Evolutionary conservation across 1,140 invertebrate species (phyloP).

Genomic region (Musca domestica): DNA sequence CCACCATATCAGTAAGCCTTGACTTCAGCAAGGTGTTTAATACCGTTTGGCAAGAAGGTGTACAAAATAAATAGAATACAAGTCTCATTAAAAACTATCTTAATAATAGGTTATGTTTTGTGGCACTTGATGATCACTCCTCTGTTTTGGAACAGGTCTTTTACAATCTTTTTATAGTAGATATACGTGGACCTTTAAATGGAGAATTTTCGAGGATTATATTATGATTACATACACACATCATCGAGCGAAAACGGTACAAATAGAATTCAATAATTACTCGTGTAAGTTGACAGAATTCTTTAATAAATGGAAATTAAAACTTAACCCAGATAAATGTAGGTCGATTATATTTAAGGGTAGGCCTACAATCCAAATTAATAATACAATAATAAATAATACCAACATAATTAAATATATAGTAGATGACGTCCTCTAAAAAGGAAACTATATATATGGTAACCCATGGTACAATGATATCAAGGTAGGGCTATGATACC

Average conservation of each 20-base stretch:
- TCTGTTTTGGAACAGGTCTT: neutral
- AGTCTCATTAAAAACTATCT: neutral
- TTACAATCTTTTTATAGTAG: neutral
- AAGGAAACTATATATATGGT: too few relatives aligned
- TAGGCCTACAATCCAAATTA: too few relatives aligned
- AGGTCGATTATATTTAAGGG: neutral
- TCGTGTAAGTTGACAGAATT: neutral
- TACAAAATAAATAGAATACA: neutral
- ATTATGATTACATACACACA: neutral
- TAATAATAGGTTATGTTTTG: neutral
- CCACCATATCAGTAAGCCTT: neutral
- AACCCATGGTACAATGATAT: too few relatives aligned
- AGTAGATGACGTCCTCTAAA: neutral
- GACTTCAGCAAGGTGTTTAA: neutral
- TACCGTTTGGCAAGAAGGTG: neutral
- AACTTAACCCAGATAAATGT: neutral
- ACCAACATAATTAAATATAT: neutral
- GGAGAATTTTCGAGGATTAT: neutral
- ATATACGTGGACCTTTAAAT: neutral
- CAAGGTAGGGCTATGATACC: too few relatives aligned
- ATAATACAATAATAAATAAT: too few relatives aligned
- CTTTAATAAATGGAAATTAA: conserved; percentile 2
- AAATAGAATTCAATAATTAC: neutral
- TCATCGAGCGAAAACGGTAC: neutral
- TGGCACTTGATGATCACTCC: too few relatives aligned